Conservation (phyloP, 2,113 vertebrate genomes). For the Hylia prasina region DNA sequence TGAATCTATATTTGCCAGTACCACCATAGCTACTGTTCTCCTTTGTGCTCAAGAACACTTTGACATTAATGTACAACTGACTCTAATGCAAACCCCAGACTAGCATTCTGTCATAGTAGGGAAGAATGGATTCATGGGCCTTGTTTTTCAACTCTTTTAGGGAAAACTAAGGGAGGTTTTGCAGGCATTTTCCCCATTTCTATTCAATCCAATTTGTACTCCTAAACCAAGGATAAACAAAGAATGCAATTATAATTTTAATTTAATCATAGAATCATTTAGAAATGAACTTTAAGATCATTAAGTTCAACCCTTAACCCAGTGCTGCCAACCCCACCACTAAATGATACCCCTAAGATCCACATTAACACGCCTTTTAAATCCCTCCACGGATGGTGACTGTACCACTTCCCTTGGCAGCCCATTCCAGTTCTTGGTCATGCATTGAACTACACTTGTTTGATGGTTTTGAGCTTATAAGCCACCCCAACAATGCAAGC, state of each 20-base stretch:
- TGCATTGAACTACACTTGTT: not conserved
- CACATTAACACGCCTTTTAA: not conserved
- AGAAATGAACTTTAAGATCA: not conserved
- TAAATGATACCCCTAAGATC: not conserved
- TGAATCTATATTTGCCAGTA: not conserved
- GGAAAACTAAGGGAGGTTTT: not conserved
- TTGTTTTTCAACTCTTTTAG: not conserved
- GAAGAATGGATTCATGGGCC: not conserved
- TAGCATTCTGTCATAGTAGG: not conserved
- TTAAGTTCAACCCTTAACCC: not conserved
- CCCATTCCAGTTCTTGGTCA: not conserved
- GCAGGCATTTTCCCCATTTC: not conserved
- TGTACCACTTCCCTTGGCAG: not conserved
- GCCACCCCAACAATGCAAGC: not conserved
- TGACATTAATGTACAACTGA: not conserved
- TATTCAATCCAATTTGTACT: not conserved
- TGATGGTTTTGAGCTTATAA: not conserved
- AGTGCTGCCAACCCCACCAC: not conserved
- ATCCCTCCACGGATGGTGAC: not conserved
- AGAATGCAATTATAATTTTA: not conserved
- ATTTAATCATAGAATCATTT: not conserved
- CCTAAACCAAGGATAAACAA: not conserved
- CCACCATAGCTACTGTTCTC: not conserved
- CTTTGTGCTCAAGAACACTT: not conserved
- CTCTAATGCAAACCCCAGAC: not conserved